phyloP scores from a whole-genome alignment of 2,888 invertebrate genomes.

The Cabera pusaria region DNA sequence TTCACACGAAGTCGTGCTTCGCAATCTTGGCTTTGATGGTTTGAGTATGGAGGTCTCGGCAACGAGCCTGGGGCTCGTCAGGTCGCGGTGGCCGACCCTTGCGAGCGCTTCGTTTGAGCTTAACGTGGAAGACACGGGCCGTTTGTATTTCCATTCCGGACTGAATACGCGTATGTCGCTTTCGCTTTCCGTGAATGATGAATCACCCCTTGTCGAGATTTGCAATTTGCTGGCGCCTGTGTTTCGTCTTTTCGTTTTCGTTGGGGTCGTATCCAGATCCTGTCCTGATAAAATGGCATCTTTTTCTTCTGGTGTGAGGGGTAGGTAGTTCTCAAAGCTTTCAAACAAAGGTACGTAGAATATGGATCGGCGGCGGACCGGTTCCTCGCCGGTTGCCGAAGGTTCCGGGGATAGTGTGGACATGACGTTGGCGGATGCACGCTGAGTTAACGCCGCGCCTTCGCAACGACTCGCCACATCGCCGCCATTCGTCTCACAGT shows the following conservation, averaged over 20 bases:
- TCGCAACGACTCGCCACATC: conserved; percentile 58
- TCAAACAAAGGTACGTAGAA: conserved; percentile 89
- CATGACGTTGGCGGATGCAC: conserved; percentile 71
- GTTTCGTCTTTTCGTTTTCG: conserved; percentile 61
- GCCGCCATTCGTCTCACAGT: conserved; percentile 66
- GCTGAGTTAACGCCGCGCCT: conserved; percentile 62
- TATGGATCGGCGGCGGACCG: conserved; percentile 86
- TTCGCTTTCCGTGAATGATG: conserved; percentile 75
- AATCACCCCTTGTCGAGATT: conserved; percentile 59
- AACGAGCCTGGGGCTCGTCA: conserved; percentile 68
- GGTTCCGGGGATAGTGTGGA: conserved; percentile 62
- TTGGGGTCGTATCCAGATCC: conserved; percentile 45
- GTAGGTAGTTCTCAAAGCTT: conserved; percentile 83
- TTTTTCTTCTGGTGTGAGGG: conserved; percentile 75
- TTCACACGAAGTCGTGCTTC: conserved; percentile 73
- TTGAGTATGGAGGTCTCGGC: conserved; percentile 60
- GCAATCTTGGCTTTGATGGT: conserved; percentile 63
- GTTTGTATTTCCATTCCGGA: conserved; percentile 62
- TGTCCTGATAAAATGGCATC: conserved; percentile 71
- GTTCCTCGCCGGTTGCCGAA: conserved; percentile 72
- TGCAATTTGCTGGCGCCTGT: conserved; percentile 54
- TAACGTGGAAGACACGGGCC: conserved; percentile 70
- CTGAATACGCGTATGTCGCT: conserved; percentile 70
- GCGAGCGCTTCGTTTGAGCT: conserved; percentile 73
- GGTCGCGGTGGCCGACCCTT: conserved; percentile 65